Evolutionary conservation across 1,140 invertebrate genomes (phyloP).

Genomic region (Leptinotarsa undecemlineata): DNA sequence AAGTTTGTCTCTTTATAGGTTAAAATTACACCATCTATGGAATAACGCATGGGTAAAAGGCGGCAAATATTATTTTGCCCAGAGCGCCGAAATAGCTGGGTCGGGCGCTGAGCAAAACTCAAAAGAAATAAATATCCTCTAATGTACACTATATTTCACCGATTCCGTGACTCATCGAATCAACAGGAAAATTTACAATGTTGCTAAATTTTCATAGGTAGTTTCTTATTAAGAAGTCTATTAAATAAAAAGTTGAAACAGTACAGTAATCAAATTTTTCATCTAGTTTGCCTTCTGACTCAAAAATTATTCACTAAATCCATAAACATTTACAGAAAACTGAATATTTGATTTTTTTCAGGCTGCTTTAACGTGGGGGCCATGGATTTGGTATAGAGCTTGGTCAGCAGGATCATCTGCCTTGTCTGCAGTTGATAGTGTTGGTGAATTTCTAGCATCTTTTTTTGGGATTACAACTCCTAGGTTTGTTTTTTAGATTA

Average conservation of each 20-base stretch:
- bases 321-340: neutral
- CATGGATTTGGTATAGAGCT: constrained; percentile 75
- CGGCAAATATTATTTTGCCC: no score
- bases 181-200: no score
- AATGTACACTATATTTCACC: no score
- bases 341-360: constrained; percentile 31
- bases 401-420: constrained; percentile 65
- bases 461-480: constrained; percentile 90
- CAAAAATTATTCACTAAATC: neutral
- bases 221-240: no score
- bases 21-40: no score
- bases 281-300: neutral
- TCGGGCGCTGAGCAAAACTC: no score
- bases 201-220: no score
- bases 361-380: constrained; percentile 64
- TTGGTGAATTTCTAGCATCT: constrained; percentile 81
- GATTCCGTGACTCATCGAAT: no score
- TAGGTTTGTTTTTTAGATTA: constrained; percentile 27
- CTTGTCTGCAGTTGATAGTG: constrained; percentile 76
- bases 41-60: no score
- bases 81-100: no score
- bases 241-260: neutral
- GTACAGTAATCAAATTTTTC: neutral
- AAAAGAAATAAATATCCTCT: no score
- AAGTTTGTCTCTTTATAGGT: no score